Conservation (phyloP, 2,797 vertebrate genomes). For the Platalea minor region DNA sequence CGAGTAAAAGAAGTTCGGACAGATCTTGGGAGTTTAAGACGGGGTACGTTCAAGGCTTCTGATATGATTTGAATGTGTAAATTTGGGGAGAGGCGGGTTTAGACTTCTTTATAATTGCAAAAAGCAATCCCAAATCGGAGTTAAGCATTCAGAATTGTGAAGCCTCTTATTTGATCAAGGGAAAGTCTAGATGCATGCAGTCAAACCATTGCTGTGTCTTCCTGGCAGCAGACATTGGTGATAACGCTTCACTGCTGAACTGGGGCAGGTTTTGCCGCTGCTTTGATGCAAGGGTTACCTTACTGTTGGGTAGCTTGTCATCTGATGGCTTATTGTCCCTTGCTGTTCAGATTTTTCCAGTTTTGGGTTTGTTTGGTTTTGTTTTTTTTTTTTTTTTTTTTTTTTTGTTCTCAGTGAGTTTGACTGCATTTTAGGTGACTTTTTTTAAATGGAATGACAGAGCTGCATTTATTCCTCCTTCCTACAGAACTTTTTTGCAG, state of each 20-base stretch:
- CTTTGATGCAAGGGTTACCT: not conserved
- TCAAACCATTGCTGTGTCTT: not conserved
- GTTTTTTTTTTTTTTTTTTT: not conserved
- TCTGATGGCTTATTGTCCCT: not conserved
- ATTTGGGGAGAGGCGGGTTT: not conserved
- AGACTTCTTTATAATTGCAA: not conserved
- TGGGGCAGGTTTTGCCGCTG: not conserved
- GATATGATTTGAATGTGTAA: slow-evolving; percentile 18
- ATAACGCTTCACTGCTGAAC: not conserved
- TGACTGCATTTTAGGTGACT: not conserved
- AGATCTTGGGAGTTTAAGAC: slow-evolving; percentile 82
- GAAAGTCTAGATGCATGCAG: not conserved
- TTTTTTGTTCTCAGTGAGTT: not conserved
- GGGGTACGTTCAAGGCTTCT: slow-evolving; percentile 76
- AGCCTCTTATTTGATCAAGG: not conserved
- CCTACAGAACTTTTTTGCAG: not conserved
- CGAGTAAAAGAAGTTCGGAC: slow-evolving; percentile 93
- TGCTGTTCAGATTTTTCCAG: not conserved
- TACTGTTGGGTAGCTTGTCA: not conserved
- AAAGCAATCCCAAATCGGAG: not conserved
- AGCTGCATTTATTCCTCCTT: not conserved
- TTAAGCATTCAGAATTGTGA: not conserved
- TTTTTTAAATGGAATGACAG: not conserved
- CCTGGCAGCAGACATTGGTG: not conserved
- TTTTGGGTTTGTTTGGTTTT: too few species aligned